Conservation (phyloP, 1,140 invertebrate genomes). For the Melitaea cinxia region DNA sequence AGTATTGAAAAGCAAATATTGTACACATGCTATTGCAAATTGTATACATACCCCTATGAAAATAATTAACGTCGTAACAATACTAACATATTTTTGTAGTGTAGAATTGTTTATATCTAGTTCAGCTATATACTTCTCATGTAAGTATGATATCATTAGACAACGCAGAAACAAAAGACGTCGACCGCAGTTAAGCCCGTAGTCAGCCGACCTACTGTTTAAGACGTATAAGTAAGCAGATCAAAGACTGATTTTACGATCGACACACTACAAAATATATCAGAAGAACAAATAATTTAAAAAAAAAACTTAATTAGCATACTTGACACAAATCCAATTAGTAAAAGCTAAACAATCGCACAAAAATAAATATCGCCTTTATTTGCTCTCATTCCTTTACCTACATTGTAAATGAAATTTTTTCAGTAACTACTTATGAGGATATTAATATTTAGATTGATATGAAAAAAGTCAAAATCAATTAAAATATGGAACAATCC, state of each 20-base stretch:
- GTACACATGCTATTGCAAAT: background rate
- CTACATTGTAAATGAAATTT: too few relatives aligned
- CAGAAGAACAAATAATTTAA: too few relatives aligned
- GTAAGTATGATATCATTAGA: conserved; percentile 22
- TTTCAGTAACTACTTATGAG: too few relatives aligned
- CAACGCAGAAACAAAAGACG: conserved; percentile 33
- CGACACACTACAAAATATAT: background rate
- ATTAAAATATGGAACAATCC: too few relatives aligned
- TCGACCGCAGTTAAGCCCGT: conserved; percentile 27
- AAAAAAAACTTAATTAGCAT: too few relatives aligned
- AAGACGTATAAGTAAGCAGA: conserved; percentile 11
- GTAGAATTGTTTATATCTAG: background rate
- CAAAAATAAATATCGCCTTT: too few relatives aligned
- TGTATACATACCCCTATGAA: background rate
- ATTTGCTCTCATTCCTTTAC: too few relatives aligned
- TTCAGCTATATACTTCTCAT: background rate
- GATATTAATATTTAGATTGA: too few relatives aligned
- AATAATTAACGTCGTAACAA: background rate
- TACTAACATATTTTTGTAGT: background rate
- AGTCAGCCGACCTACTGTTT: conserved; percentile 13
- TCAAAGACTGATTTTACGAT: background rate
- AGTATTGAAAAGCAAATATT: background rate
- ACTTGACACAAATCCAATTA: too few relatives aligned
- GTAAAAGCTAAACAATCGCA: too few relatives aligned
- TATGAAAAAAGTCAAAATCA: too few relatives aligned